These are phyloP conservation scores for Struthio camelus DNA, from an alignment of 2,113 vertebrate genomes.

Conservation along the genomic window DNA sequence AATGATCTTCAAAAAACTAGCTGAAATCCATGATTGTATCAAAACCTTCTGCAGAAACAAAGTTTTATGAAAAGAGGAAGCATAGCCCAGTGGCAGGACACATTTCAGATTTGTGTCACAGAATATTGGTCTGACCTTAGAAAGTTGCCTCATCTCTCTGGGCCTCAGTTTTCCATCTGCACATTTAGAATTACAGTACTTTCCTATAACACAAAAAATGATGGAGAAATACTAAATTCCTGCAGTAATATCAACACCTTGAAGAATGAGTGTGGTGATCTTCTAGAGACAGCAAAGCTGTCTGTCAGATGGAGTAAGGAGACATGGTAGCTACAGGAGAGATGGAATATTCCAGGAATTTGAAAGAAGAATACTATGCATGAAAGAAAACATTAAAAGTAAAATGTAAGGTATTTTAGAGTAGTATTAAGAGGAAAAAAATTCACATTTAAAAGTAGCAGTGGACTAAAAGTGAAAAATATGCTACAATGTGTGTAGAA, in stretches of 20 bases:
- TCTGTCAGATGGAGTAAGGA: neutral
- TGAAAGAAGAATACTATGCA: neutral
- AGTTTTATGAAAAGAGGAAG: neutral
- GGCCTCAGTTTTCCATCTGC: neutral
- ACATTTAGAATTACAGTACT: conserved; percentile 18
- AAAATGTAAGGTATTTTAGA: neutral
- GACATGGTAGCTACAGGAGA: neutral
- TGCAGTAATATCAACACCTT: conserved; percentile 17
- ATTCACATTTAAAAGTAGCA: neutral
- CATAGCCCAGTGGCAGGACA: neutral
- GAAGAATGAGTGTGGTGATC: conserved; percentile 18
- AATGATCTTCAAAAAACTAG: conserved; percentile 19
- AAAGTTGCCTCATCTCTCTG: neutral
- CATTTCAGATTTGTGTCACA: conserved; percentile 2
- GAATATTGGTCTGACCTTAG: neutral
- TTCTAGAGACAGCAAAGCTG: neutral
- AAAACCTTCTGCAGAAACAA: conserved; percentile 16
- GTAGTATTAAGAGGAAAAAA: neutral
- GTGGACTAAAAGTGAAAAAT: neutral
- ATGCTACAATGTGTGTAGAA: neutral
- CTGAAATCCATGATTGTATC: neutral
- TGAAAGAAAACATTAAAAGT: neutral
- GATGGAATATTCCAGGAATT: neutral
- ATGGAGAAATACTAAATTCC: conserved; percentile 38
- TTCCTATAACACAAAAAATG: conserved; percentile 22